These are phyloP conservation scores for Periophthalmus modestus DNA, from an alignment of 2,113 vertebrate species.

Conservation along the genomic window DNA sequence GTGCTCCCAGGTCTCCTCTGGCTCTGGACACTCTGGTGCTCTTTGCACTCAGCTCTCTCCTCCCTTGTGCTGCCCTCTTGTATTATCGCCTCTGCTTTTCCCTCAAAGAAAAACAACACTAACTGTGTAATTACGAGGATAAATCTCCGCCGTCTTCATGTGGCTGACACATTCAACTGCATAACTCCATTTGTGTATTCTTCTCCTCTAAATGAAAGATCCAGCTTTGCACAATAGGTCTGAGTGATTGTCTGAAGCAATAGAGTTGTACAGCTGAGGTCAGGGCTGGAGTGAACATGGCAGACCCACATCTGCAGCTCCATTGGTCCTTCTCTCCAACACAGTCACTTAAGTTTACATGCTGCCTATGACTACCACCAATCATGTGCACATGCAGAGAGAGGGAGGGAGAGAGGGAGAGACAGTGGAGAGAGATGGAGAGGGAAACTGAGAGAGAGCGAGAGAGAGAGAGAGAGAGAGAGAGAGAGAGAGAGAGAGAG, in stretches of 20 bases:
- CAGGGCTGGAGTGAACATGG: constrained; percentile 57
- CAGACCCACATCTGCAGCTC: constrained; percentile 36
- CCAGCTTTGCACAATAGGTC: constrained; percentile 54
- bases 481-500: too few relatives aligned
- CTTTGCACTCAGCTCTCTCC: constrained; percentile 20
- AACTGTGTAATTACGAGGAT: constrained; percentile 48
- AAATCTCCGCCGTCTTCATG: constrained; percentile 45
- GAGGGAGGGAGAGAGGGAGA: not conserved
- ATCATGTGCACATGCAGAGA: not conserved
- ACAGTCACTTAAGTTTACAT: constrained; percentile 3
- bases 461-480: not conserved
- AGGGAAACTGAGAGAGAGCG: not conserved
- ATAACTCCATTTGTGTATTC: constrained; percentile 51
- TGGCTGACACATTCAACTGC: not conserved
- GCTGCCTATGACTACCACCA: constrained; percentile 2
- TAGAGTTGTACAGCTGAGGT: constrained; percentile 70
- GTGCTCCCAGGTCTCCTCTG: not conserved
- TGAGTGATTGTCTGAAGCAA: constrained; percentile 73
- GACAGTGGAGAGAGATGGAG: not conserved
- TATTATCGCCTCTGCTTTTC: constrained; percentile 25
- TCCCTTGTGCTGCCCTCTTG: constrained; percentile 14
- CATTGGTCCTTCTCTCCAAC: constrained; percentile 16
- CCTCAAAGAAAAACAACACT: constrained; percentile 36
- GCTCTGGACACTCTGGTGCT: constrained; percentile 27
- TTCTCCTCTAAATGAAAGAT: constrained; percentile 54